These are phyloP conservation scores for Tupiocoris notatus DNA, from an alignment of 2,888 invertebrate species.

Conservation along the genomic window DNA sequence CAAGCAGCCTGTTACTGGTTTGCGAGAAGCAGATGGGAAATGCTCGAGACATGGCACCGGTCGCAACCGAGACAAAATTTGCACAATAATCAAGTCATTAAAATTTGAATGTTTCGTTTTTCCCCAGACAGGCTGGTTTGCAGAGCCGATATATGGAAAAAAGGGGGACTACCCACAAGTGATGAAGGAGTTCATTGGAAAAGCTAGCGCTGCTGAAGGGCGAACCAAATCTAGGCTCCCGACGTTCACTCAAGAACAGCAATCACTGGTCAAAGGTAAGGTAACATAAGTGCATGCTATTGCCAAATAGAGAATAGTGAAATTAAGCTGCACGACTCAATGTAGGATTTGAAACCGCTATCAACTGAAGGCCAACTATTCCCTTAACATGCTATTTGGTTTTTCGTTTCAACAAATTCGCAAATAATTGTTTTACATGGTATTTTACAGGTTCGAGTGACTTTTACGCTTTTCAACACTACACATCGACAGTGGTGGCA, in stretches of 20 bases:
- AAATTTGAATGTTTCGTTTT: not conserved
- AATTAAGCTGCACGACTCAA: too few relatives aligned
- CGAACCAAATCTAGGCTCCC: conserved; percentile 56
- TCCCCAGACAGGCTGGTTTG: conserved; percentile 49
- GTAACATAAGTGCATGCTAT: too few relatives aligned
- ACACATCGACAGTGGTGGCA: conserved; percentile 33
- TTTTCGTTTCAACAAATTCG: too few relatives aligned
- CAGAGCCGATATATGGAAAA: conserved; percentile 52
- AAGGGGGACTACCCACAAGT: conserved; percentile 59
- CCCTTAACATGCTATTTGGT: too few relatives aligned
- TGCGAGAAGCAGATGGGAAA: conserved; percentile 22
- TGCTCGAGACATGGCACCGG: not conserved
- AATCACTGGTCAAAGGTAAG: conserved; percentile 57
- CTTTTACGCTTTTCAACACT: conserved; percentile 44
- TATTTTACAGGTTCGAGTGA: conserved; percentile 40
- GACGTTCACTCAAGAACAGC: conserved; percentile 58
- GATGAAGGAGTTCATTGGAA: conserved; percentile 56
- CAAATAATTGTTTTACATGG: too few relatives aligned
- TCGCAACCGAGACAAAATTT: too few relatives aligned
- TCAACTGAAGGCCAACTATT: too few relatives aligned
- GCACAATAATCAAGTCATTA: too few relatives aligned
- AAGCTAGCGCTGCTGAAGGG: conserved; percentile 55
- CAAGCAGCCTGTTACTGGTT: too few relatives aligned
- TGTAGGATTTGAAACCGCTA: too few relatives aligned
- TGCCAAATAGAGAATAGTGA: too few relatives aligned